Evolutionary conservation across 1,140 invertebrate genomes (phyloP), one percentile per base, ranked within the genome.

Genomic region (Chelonus insularis): DNA sequence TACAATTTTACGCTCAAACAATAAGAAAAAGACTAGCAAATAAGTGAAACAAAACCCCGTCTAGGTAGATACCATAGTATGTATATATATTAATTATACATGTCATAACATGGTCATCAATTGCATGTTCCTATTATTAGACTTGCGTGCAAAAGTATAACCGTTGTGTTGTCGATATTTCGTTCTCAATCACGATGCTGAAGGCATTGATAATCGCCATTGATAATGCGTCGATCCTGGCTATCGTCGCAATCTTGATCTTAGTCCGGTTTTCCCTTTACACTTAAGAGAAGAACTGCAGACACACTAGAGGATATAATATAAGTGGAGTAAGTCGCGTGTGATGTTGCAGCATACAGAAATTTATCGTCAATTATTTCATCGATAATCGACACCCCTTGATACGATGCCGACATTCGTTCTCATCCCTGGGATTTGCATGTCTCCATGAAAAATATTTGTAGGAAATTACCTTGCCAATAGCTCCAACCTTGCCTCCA

Each of bases 351-450:
- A n/a, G 16, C 45, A 5, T n/a, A 25, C 29, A 14, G 2, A 14
- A 52, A 52, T 52, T 52, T 52, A 34, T 52, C 25, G 25, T 52
- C 50, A 52, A 52, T 52, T 52, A 52, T 52, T 52, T 52, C 50
- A 52, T 52, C 25, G 25, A 34, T 52, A 52, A 52, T 52, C 50
- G 50, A 52, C 50, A 52, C 50, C 25, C 50, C 50, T 52, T 39
- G 36, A 39, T 39, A 39, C 36, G 9, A 39, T 39, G 36, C 4
- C 36, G 36, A 39, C 12, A 11, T 52, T 25, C 20, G 18, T 14
- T 18, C 25, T 12, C 43, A 47, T 14, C 8, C 11, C 5, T 47
- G 6, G 21, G 1, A 25, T 29, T 25, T 48, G 9, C 45, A 18
- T n/a, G 4, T n/a, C 6, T 14, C 1, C 23, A 18, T 52, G 50